Base-by-base conservation (phyloP, 2,888 invertebrate species). In the Apodemia mormo region DNA sequence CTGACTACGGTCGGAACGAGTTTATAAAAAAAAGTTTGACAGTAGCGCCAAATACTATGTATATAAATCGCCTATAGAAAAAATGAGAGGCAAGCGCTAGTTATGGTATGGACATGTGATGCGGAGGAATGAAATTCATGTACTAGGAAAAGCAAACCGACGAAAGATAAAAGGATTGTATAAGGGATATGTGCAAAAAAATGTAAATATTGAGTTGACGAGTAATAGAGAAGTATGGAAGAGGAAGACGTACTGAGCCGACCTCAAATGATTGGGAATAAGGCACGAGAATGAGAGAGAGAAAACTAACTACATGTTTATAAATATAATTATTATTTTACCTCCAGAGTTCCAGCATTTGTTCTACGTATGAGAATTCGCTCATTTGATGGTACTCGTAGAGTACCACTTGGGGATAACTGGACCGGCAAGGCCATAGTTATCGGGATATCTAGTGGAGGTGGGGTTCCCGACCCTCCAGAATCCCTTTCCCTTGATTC, bases 401-500 rank as follows among this genome's bases (percentile, higher is more conserved):
- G 54, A 54, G 54, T 54, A 22, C 54, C 54, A 22, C 22, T 22
- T 54, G 54, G 54, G 22, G 54, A 54, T 54, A 54, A 54, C 22
- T 54, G 54, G 22, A 22, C 54, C 22, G 54, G 54, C 22, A 54
- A 54, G 22, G 54, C 54, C 54, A 54, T 54, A 22, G 1, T 54
- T 54, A 54, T 54, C 22, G 54, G 54, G 54, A 54, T 22, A 54
- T 3, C 54, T n/a, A 3, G n/a, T 54, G 54, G 54, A 22, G 54
- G 22, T 54, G 54, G 54, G 22, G 22, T 54, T 22, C 22, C 22
- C 7, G 54, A 43, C 14, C 52, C n/a, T 52, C 12, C 52, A 52
- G 6, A 52, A 52, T 52, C 52, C n/a, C 52, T 52, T 52, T 52
- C 52, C 52, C 52, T 52, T 52, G 52, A 52, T 52, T 52, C 52